Conservation (phyloP, 2,113 vertebrate species). For the Bufo bufo region DNA sequence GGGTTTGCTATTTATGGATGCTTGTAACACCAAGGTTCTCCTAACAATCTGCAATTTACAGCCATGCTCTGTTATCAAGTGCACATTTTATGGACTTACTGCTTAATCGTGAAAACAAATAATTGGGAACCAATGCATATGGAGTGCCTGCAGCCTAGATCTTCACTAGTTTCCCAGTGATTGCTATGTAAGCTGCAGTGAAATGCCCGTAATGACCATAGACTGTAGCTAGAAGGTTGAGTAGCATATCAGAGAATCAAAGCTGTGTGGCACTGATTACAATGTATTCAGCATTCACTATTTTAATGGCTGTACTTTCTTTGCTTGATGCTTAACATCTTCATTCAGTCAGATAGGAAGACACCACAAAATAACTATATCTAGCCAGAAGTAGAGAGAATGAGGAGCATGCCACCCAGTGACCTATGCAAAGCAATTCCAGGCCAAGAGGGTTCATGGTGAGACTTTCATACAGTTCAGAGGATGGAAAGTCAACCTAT, state of each 20-base stretch:
- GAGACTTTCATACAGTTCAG: background rate
- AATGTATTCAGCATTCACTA: background rate
- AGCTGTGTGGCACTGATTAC: background rate
- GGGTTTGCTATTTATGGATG: constrained; percentile 46
- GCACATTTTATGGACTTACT: constrained; percentile 32
- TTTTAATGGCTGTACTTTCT: background rate
- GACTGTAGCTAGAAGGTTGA: background rate
- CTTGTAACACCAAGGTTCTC: constrained; percentile 44
- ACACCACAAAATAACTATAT: background rate
- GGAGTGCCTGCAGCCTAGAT: background rate
- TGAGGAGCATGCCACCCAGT: background rate
- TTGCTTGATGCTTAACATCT: background rate
- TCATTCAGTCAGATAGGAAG: background rate
- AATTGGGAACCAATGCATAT: constrained; percentile 37
- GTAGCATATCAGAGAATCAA: background rate
- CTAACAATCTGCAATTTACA: constrained; percentile 44
- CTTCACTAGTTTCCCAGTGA: background rate
- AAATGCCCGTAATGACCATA: constrained; percentile 1
- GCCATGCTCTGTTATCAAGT: constrained; percentile 42
- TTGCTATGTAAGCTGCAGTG: background rate
- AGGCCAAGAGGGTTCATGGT: background rate
- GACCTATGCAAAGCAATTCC: background rate
- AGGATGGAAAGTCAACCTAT: background rate
- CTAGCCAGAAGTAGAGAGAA: background rate
- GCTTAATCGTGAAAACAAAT: constrained; percentile 49